Evolutionary conservation across 1,140 invertebrate species (phyloP).

Genomic region (Achroia grisella): DNA sequence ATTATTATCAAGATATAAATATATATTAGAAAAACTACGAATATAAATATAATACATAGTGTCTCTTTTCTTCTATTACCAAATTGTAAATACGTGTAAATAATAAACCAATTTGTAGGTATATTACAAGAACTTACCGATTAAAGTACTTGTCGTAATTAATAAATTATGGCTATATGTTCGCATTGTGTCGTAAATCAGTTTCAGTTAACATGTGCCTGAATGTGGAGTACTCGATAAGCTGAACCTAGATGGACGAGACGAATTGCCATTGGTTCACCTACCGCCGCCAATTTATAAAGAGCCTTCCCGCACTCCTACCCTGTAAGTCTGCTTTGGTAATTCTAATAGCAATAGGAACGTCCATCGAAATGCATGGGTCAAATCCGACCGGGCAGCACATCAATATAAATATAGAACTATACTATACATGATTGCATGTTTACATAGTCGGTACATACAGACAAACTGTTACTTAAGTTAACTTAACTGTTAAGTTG

Average conservation of each 20-base stretch:
- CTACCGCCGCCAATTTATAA: constrained; percentile 23
- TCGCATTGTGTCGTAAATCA: constrained; percentile 45
- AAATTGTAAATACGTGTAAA: too few relatives aligned
- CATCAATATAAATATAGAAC: not conserved
- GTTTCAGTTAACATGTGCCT: constrained; percentile 47
- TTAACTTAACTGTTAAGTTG: too few relatives aligned
- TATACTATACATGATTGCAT: constrained; percentile 2
- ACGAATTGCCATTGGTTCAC: constrained; percentile 36
- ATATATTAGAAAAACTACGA: too few relatives aligned
- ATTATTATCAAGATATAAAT: too few relatives aligned
- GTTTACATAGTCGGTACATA: constrained; percentile 8
- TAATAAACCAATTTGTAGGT: too few relatives aligned
- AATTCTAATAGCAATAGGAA: constrained; percentile 1
- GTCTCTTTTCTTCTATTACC: too few relatives aligned
- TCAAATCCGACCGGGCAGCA: constrained; percentile 8
- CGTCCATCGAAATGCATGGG: constrained; percentile 4
- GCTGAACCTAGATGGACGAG: constrained; percentile 38
- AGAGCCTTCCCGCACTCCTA: constrained; percentile 4
- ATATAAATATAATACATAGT: too few relatives aligned
- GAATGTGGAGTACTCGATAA: constrained; percentile 48
- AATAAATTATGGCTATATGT: constrained; percentile 28
- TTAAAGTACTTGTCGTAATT: constrained; percentile 17
- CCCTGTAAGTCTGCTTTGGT: not conserved
- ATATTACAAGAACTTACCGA: too few relatives aligned
- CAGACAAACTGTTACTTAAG: not conserved